Base-by-base conservation (phyloP, 2,888 invertebrate species). In the Ichneumon xanthorius region DNA sequence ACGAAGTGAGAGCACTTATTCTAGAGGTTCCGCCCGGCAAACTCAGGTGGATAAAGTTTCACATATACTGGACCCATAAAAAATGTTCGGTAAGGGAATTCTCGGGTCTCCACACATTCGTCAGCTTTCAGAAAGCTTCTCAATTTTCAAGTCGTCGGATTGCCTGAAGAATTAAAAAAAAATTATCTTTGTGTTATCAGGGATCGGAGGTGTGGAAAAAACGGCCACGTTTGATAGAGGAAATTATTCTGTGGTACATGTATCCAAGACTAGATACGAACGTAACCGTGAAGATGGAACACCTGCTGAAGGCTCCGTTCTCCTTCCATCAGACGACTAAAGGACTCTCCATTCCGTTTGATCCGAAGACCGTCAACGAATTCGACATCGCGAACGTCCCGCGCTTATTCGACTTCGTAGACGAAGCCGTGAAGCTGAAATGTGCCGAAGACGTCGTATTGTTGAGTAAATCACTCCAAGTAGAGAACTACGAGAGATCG, bases 301-400 rank as follows among this genome's bases (percentile, higher is more conserved):
- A 99, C 95, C 96, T 99, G 91, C 94, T 99, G n/a, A 99, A 99
- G 94, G 97, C 98, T 19, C 99, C 99, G 0, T 99, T 99, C 94
- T 99, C 99, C 94, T 96, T 99, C 82, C 99, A 99, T 95, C 99
- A 99, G 0, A 98, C 99, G 94, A 99, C 99, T 67, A 99, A 99
- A 0, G 97, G 98, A 94, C 96, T 99, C 30, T 99, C 99, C 90
- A 96, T 99, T 55, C 98, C 98, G 0, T 96, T 98, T 90, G 96
- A 96, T 92, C 95, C 96, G 0, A 95, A 95, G 86, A 94, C 95
- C 16, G 96, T 96, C 4, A 96, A 96, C 80, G 95, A 96, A 86
- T 98, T 98, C 92, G 96, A 97, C 94, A 97, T 97, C 0, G 94
- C 95, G 30, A 94, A 94, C 40, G 97, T 98, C 1, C 98, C 98